Conservation (phyloP, 2,113 vertebrate species). For the Lepus americanus region DNA sequence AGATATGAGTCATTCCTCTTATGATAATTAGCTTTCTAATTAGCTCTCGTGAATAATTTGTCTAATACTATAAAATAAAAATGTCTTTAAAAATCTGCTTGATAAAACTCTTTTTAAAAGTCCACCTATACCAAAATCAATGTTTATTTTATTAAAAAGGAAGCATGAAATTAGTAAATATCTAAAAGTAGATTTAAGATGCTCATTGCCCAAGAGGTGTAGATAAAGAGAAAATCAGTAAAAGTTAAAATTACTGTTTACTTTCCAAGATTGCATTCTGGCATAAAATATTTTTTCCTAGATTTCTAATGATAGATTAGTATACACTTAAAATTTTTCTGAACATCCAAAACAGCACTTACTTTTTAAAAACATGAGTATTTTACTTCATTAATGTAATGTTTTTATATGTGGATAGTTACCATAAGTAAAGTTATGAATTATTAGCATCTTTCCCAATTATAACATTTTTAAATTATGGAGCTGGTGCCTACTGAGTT, state of each 20-base stretch:
- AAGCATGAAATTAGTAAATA: not conserved
- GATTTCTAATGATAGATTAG: not conserved
- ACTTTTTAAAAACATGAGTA: not conserved
- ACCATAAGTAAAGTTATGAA: conserved; percentile 9
- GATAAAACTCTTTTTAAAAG: not conserved
- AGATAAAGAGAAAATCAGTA: not conserved
- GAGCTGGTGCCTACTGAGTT: conserved; percentile 8
- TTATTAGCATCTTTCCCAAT: not conserved
- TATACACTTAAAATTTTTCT: not conserved
- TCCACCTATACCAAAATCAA: not conserved
- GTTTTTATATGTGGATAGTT: not conserved
- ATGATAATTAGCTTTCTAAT: conserved; percentile 64
- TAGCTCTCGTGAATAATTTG: conserved; percentile 25
- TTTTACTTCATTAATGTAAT: not conserved
- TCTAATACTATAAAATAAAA: conserved; percentile 41
- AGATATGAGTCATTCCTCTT: conserved; percentile 42
- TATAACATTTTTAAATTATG: not conserved
- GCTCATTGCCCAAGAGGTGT: not conserved
- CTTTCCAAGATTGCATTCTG: not conserved
- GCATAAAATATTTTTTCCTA: not conserved
- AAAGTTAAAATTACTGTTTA: not conserved
- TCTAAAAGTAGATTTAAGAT: not conserved
- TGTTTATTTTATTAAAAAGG: not conserved
- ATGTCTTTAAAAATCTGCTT: conserved; percentile 3
- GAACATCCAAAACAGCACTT: not conserved